Evolutionary conservation across 2,113 vertebrate species (phyloP), one percentile per base, ranked within the genome.

Genomic region (Bucco capensis): DNA sequence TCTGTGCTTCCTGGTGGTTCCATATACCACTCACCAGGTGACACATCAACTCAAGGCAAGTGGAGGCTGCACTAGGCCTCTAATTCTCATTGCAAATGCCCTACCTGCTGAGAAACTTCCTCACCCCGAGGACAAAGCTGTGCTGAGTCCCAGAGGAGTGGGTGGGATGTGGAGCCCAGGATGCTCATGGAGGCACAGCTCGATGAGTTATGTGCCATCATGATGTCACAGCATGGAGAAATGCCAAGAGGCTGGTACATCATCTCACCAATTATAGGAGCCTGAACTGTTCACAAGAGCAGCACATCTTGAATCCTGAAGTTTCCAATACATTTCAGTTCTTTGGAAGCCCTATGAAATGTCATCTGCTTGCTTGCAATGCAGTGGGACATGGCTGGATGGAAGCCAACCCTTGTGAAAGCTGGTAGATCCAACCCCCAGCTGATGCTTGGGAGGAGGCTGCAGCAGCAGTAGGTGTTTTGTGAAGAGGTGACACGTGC

Each of bases 231-330:
- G 79, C 67, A 2, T 31, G 2, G 73, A 86, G 76, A 42, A 11
- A 56, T 47, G 83, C 94, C 94, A 95, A 58, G 65, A 86, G 90
- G 14, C 90, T 90, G 90, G 76, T 83, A 78, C 86, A 90, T 91
- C 94, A 94, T 83, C 76, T 49, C 90, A 86, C 92, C 83, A 71
- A 89, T n/a, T 86, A 91, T 86, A 96, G 94, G 78, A 95, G 73
- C 9, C 7, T 80, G 83, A 91, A 69, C 86, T 91, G 86, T 74
- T 95, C 64, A 12, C 23, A 49, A 33, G 79, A 92, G 88, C 69
- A 37, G 82, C 95, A 94, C 93, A 93, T 94, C 88, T 95, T 88
- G 86, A 88, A 83, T 88, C 73, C 73, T 86, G 57, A 83, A 77
- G 82, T 90, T 90, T 74, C 80, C 79, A 72, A 89, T 18, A 25